Percentiles rank a stretch among this genome's conserved stretches.
These are phyloP conservation scores for Lordiphosa collinella DNA, from an alignment of 1,140 invertebrate species.

Conservation along the genomic window DNA sequence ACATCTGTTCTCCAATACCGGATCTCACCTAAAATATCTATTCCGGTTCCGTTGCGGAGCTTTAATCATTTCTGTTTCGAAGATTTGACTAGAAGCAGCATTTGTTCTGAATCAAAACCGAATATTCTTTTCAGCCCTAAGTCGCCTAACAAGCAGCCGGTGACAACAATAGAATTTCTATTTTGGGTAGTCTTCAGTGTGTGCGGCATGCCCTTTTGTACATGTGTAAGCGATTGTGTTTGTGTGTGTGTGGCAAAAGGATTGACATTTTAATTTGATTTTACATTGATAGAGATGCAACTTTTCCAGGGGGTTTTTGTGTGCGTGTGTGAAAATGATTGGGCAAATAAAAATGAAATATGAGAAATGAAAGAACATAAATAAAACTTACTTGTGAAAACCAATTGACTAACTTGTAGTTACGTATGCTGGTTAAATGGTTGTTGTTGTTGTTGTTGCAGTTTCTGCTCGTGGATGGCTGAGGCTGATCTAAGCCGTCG, in stretches of 20 bases:
- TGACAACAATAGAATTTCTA: slow-evolving; percentile 22
- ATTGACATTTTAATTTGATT: slow-evolving; percentile 74
- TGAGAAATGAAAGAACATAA: slow-evolving; percentile 17
- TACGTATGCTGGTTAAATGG: slow-evolving; percentile 37
- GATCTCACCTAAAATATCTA: too few relatives aligned
- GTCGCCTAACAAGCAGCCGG: slow-evolving; percentile 10
- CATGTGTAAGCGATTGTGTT: slow-evolving; percentile 1
- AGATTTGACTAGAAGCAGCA: too few relatives aligned
- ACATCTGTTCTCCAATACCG: too few relatives aligned
- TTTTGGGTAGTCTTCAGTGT: neutral
- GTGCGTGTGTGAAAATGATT: slow-evolving; percentile 32
- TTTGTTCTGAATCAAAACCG: too few relatives aligned
- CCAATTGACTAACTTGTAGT: slow-evolving; percentile 62
- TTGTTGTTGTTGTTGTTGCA: slow-evolving; percentile 15
- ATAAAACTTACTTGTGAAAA: slow-evolving; percentile 69
- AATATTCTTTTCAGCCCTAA: too few relatives aligned
- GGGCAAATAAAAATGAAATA: slow-evolving; percentile 23
- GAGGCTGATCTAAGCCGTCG: neutral
- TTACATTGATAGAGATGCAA: slow-evolving; percentile 36
- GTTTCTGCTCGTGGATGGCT: neutral
- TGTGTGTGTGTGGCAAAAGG: slow-evolving; percentile 33
- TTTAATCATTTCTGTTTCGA: too few relatives aligned
- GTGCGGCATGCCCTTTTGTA: neutral
- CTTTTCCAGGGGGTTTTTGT: neutral
- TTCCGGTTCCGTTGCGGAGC: too few relatives aligned